Evolutionary conservation across 2,888 invertebrate species (phyloP), one percentile per base, ranked within the genome.

Genomic region (Strigamia crassipes): DNA sequence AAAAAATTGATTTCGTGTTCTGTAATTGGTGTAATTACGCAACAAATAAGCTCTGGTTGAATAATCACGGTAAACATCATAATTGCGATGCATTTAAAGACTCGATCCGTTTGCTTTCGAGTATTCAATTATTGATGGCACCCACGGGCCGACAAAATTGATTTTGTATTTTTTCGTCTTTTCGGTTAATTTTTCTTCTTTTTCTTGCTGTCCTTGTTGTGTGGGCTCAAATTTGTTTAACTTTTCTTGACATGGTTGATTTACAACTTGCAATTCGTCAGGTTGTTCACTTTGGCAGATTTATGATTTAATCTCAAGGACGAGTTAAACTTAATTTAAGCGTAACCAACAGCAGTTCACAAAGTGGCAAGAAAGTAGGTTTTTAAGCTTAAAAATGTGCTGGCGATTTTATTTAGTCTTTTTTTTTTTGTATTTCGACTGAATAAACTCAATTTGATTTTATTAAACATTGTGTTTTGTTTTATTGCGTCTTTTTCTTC

Each of bases 221-320:
- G 73, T 73, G 73, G 73, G 73, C 73, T 73, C 31, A 73, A 73
- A 73, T 73, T 56, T 56, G 56, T 56, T 73, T 73, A 73, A 73
- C 73, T 73, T 73, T 31, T 73, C 73, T 31, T n/a, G 73, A 73
- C 73, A 31, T n/a, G 12, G 27, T 3, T 73, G 73, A 73, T 73
- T 73, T 73, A 73, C 31, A 73, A 73, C 73, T 73, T 73, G 73
- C 27, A 73, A 73, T 73, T 73, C 73, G 73, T 73, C 73, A 73
- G 31, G 73, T 73, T 73, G 73, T 73, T 73, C 73, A 31, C 31
- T 73, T 73, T 73, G 73, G 31, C 73, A 73, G 73, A 73, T 73
- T 73, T 73, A 73, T 73, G 73, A 73, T 73, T 27, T 73, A 73
- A 73, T 73, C 73, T 31, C 73, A 73, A 73, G 73, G 73, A 73